Conservation (phyloP, 2,797 vertebrate species). For the Telmatherina bonti region DNA sequence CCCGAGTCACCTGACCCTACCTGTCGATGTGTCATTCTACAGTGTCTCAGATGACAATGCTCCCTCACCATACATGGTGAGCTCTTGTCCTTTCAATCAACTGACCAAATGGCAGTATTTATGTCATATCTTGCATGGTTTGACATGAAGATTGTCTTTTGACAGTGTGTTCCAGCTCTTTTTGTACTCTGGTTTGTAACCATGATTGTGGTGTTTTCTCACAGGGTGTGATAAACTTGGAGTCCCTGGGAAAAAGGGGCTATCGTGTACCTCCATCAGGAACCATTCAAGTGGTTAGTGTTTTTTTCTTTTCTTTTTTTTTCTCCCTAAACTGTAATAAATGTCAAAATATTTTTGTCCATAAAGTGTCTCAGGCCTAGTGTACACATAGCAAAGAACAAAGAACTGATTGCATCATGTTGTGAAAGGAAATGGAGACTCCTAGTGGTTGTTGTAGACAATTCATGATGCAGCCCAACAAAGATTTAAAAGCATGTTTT, state of each 20-base stretch:
- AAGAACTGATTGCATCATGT: slow-evolving; percentile 42
- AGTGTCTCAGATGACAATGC: slow-evolving; percentile 98
- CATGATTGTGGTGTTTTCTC: slow-evolving; percentile 41
- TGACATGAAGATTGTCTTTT: slow-evolving; percentile 2
- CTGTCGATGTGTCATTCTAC: slow-evolving; percentile 98
- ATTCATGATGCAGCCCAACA: not conserved
- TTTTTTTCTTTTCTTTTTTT: not conserved
- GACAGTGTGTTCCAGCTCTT: not conserved
- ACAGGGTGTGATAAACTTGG: slow-evolving; percentile 98
- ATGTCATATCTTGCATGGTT: not conserved
- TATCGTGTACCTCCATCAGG: slow-evolving; percentile 99
- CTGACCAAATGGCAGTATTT: slow-evolving; percentile 7
- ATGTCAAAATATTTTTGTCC: slow-evolving; percentile 1
- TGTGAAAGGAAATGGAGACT: slow-evolving; percentile 50
- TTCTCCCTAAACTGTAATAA: slow-evolving; percentile 1
- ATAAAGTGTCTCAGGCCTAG: slow-evolving; percentile 7
- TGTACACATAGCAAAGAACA: slow-evolving; percentile 46
- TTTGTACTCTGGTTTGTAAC: slow-evolving; percentile 25
- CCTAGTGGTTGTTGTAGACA: slow-evolving; percentile 69
- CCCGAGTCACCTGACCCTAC: slow-evolving; percentile 96
- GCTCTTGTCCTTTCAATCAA: slow-evolving; percentile 11
- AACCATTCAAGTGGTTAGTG: slow-evolving; percentile 99
- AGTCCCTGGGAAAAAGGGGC: slow-evolving; percentile 98
- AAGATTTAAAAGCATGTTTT: not conserved
- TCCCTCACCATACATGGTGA: slow-evolving; percentile 98